Conservation (phyloP, 2,113 vertebrate genomes). For the Abramis brama region DNA sequence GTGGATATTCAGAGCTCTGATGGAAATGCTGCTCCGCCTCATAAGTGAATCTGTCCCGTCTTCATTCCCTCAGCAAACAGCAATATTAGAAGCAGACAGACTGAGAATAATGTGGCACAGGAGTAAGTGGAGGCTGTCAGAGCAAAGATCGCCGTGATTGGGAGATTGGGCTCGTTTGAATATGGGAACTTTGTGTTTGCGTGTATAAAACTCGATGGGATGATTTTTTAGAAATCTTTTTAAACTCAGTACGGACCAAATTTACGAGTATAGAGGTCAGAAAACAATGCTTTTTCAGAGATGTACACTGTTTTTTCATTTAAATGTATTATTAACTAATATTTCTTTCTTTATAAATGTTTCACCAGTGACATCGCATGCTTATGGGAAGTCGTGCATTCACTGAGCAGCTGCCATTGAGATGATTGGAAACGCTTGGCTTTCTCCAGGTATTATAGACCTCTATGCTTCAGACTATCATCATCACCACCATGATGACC, state of each 20-base stretch:
- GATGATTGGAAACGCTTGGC: background rate
- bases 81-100: conserved; percentile 38
- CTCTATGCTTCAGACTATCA: background rate
- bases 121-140: background rate
- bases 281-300: background rate
- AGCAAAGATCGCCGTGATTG: background rate
- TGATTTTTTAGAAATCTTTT: background rate
- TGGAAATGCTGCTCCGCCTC: conserved; percentile 50
- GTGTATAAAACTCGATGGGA: background rate
- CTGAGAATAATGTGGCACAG: background rate
- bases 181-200: background rate
- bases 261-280: background rate
- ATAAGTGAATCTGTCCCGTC: conserved; percentile 32
- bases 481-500: too few species aligned
- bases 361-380: background rate
- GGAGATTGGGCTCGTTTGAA: background rate
- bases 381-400: background rate
- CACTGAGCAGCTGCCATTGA: background rate
- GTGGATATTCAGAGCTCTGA: conserved; percentile 46
- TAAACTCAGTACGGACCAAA: background rate
- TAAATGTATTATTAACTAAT: background rate
- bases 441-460: background rate
- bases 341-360: background rate
- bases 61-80: conserved; percentile 26
- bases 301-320: background rate